These are phyloP conservation scores for Agapornis canus DNA, from an alignment of 2,797 vertebrate species.

Conservation along the genomic window DNA sequence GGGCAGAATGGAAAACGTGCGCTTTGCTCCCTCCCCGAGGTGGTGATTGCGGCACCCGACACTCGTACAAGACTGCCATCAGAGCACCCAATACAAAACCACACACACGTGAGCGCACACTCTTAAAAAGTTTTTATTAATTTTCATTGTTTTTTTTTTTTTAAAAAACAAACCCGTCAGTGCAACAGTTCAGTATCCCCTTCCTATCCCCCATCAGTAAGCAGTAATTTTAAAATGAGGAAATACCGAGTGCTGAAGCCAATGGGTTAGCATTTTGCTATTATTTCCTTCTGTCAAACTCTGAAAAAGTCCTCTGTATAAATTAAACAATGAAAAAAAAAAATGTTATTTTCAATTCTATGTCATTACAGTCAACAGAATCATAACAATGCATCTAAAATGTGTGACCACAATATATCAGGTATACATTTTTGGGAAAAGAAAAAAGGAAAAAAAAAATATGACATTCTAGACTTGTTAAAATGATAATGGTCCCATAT, in stretches of 20 bases:
- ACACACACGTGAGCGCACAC: slow-evolving; percentile 59
- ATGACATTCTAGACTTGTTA: slow-evolving; percentile 82
- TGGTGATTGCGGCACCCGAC: not conserved
- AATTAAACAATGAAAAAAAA: slow-evolving; percentile 81
- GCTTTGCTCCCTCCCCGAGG: not conserved
- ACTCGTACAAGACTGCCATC: no score
- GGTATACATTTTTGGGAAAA: slow-evolving; percentile 76
- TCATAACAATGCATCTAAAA: slow-evolving; percentile 82
- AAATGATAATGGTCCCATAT: slow-evolving; percentile 89
- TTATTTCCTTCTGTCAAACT: slow-evolving; percentile 83
- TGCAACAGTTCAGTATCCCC: slow-evolving; percentile 81
- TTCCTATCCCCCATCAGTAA: slow-evolving; percentile 74
- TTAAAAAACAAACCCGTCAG: slow-evolving; percentile 80
- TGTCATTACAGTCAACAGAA: slow-evolving; percentile 85
- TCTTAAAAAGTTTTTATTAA: slow-evolving; percentile 85
- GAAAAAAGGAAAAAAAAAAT: slow-evolving; percentile 72
- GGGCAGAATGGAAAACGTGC: not conserved
- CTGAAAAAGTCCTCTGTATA: slow-evolving; percentile 85
- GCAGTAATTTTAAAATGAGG: slow-evolving; percentile 78
- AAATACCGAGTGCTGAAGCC: slow-evolving; percentile 82
- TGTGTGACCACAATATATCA: slow-evolving; percentile 81
- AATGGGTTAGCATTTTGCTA: slow-evolving; percentile 82
- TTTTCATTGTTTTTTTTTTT: slow-evolving; percentile 82
- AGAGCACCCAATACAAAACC: not conserved
- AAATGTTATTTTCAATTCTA: slow-evolving; percentile 82